Evolutionary conservation across 1,140 invertebrate species (phyloP), one percentile per base, ranked within the genome.

Genomic region (Cardiocondyla obscurior): DNA sequence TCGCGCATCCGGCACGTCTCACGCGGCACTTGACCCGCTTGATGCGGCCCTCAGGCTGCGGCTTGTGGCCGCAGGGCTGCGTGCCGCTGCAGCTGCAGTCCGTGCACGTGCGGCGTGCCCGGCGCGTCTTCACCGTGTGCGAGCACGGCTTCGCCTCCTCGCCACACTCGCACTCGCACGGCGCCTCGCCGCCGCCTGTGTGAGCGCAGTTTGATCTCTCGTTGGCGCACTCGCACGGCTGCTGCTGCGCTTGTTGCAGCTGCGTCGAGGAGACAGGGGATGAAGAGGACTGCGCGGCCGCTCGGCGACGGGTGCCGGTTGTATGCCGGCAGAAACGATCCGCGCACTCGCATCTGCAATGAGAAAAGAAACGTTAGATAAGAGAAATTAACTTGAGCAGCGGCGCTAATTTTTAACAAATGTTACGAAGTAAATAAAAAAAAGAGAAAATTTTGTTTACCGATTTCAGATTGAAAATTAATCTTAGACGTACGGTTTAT

Each of bases 21-120:
- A 94, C 92, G 22, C 92, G 92, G 74, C 89, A 93, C 76, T 93
- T 94, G 8, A 94, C 93, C 10, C 92, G 92, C 76, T 93, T 93
- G 33, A 93, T 94, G 6, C 92, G 87, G 6, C 92, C 93, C 83
- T 94, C 93, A 25, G 89, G 69, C 8, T 86, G 82, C 14, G 90
- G 91, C 67, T 90, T 91, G 58, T 92, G 92, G 57, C 84, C 87
- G 81, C 93, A 93, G 19, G 92, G 90, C 60, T 92, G 91, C 44
- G 87, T 67, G 8, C 74, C 76, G 30, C 64, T 84, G 19, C 84
- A 86, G 22, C 79, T 88, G 87, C 92, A 93, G 33, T 92, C 90
- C n/a, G 39, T 76, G 88, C 92, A 92, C 55, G 83, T 87, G 60
- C 89, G 91, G 33, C 91, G 89, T 62, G 86, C 82, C n/a, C 88